phyloP scores from a whole-genome alignment of 2,888 invertebrate species.

The Drosophila vallismaia region DNA sequence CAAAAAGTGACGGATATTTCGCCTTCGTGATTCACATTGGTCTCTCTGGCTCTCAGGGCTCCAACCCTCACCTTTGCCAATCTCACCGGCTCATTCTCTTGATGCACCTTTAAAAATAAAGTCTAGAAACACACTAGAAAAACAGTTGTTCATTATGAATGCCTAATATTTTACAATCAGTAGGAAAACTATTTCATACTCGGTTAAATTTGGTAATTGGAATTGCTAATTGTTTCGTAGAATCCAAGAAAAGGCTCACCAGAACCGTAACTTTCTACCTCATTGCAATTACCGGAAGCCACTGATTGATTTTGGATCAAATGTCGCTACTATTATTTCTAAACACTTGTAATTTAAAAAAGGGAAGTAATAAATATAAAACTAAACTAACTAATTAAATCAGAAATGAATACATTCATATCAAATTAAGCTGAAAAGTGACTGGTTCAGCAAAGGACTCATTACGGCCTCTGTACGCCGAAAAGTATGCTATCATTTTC shows the following conservation, averaged over 20 bases:
- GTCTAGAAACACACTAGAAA: background rate
- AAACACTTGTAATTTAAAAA: too few relatives aligned
- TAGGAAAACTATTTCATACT: background rate
- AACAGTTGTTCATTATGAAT: constrained; percentile 3
- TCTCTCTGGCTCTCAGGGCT: constrained; percentile 26
- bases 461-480: background rate
- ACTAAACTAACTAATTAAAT: too few relatives aligned
- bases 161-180: background rate
- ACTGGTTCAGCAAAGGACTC: background rate
- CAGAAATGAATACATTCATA: too few relatives aligned
- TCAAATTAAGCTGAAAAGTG: too few relatives aligned
- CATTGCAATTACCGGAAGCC: background rate
- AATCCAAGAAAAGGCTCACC: background rate
- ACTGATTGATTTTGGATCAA: background rate
- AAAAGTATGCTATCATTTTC: background rate
- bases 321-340: too few relatives aligned
- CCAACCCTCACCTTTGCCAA: constrained; percentile 14
- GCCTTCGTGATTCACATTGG: constrained; percentile 17
- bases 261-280: background rate
- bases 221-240: background rate
- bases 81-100: constrained; percentile 11
- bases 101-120: constrained; percentile 23
- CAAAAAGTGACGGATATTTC: constrained; percentile 38
- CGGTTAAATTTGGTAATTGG: background rate
- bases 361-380: too few relatives aligned